Conservation (phyloP, 1,140 invertebrate species). For the Saccostrea cuccullata region DNA sequence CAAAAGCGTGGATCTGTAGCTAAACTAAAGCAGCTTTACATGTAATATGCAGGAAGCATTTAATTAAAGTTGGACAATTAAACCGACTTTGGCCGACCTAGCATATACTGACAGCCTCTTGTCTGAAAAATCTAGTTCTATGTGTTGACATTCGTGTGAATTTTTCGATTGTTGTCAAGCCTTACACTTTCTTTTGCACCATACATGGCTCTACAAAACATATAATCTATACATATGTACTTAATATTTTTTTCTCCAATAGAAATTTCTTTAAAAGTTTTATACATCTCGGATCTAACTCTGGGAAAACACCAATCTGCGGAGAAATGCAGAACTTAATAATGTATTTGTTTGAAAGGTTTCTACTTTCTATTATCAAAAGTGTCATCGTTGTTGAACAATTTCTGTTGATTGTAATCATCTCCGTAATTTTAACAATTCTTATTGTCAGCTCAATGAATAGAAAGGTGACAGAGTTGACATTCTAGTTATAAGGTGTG, state of each 20-base stretch:
- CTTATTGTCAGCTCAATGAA: neutral
- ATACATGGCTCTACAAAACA: neutral
- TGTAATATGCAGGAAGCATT: slow-evolving; percentile 35
- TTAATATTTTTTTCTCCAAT: neutral
- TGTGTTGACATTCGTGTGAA: slow-evolving; percentile 35
- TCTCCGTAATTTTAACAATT: neutral
- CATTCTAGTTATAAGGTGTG: slow-evolving; percentile 2
- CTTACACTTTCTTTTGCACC: neutral
- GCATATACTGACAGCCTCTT: slow-evolving; percentile 6
- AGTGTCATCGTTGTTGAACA: neutral
- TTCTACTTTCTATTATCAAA: neutral
- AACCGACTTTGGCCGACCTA: neutral
- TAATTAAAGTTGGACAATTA: slow-evolving; percentile 36
- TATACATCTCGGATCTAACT: neutral
- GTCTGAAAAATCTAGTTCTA: slow-evolving; percentile 14
- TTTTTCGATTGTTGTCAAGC: slow-evolving; percentile 24
- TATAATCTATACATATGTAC: neutral
- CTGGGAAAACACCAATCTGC: neutral
- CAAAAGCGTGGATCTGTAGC: neutral
- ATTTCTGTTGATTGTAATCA: neutral
- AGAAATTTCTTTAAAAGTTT: neutral
- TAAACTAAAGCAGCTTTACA: slow-evolving; percentile 25
- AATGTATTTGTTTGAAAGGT: neutral
- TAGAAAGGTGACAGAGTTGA: neutral
- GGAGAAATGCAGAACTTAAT: neutral